A percentile compares a stretch with the other conserved stretches of the same genome.
Evolutionary conservation across 2,113 vertebrate species (phyloP).

Genomic region (Neogale vison): DNA sequence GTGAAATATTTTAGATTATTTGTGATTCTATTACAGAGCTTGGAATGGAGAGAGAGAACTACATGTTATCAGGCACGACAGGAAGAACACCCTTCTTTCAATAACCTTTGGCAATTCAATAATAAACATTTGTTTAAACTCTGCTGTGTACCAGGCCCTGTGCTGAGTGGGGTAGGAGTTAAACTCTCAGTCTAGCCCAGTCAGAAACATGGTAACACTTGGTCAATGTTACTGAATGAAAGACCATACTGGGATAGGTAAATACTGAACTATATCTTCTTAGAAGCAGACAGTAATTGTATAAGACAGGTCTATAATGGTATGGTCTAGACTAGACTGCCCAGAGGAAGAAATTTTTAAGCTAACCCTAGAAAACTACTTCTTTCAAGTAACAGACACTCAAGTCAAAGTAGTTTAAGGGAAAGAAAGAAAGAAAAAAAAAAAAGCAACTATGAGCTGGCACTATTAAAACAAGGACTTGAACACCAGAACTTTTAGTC

Average conservation of each 20-base stretch:
- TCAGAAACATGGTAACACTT: neutral
- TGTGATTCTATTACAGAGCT: slow-evolving; percentile 43
- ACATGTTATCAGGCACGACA: neutral
- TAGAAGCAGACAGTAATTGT: neutral
- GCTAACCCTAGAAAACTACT: neutral
- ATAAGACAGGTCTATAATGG: neutral
- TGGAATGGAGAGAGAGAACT: slow-evolving; percentile 36
- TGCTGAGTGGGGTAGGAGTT: neutral
- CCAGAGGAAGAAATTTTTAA: slow-evolving; percentile 46
- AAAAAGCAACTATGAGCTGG: neutral
- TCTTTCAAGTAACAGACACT: slow-evolving; percentile 11
- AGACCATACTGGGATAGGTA: neutral
- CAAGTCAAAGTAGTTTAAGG: neutral
- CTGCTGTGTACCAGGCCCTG: neutral
- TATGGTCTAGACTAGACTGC: neutral
- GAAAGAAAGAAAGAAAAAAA: neutral
- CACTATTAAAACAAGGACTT: neutral
- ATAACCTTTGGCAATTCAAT: slow-evolving; percentile 25
- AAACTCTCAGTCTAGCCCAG: neutral
- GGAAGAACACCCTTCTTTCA: slow-evolving; percentile 14
- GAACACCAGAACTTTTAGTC: neutral
- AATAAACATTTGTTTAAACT: neutral
- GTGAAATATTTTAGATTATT: slow-evolving; percentile 53
- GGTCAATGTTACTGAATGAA: neutral
- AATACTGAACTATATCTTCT: neutral